A percentile compares a stretch with the other conserved stretches of the same genome.
phyloP scores from a whole-genome alignment of 2,888 invertebrate genomes.

The Cylloceria caligata region DNA sequence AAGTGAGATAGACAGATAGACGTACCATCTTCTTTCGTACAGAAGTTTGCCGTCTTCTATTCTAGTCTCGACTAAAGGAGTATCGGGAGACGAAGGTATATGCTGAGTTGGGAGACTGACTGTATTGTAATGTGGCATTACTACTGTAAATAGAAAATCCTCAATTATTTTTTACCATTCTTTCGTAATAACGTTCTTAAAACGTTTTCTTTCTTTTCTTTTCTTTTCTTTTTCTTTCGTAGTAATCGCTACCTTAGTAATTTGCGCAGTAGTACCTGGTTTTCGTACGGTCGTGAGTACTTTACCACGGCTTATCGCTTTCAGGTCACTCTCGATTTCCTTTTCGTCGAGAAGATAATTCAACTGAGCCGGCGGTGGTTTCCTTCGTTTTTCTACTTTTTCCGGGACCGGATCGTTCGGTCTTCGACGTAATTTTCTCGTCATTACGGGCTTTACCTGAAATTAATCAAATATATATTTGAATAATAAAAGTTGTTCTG shows the following conservation, averaged over 20 bases:
- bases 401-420: slow-evolving; percentile 97
- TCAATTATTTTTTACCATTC: slow-evolving; percentile 66
- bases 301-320: slow-evolving; percentile 90
- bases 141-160: slow-evolving; percentile 73
- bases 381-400: slow-evolving; percentile 94
- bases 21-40: slow-evolving; percentile 95
- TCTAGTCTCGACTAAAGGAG: slow-evolving; percentile 90
- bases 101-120: slow-evolving; percentile 80
- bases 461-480: slow-evolving; percentile 59
- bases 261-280: slow-evolving; percentile 82
- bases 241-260: slow-evolving; percentile 15
- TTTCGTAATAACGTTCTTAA: slow-evolving; percentile 31
- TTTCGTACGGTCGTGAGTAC: slow-evolving; percentile 86
- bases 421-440: slow-evolving; percentile 94
- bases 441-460: slow-evolving; percentile 97
- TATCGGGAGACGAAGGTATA: slow-evolving; percentile 82
- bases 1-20: slow-evolving; percentile 62
- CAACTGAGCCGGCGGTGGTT: slow-evolving; percentile 93
- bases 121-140: slow-evolving; percentile 79
- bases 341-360: slow-evolving; percentile 95
- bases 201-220: slow-evolving; percentile 5
- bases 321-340: slow-evolving; percentile 94
- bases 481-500: slow-evolving; percentile 1
- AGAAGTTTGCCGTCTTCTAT: slow-evolving; percentile 97
- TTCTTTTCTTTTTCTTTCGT: slow-evolving; percentile 7